Evolutionary conservation across 2,888 invertebrate genomes (phyloP), one percentile per base, ranked within the genome.

Genomic region (Epistrophe eligans): DNA sequence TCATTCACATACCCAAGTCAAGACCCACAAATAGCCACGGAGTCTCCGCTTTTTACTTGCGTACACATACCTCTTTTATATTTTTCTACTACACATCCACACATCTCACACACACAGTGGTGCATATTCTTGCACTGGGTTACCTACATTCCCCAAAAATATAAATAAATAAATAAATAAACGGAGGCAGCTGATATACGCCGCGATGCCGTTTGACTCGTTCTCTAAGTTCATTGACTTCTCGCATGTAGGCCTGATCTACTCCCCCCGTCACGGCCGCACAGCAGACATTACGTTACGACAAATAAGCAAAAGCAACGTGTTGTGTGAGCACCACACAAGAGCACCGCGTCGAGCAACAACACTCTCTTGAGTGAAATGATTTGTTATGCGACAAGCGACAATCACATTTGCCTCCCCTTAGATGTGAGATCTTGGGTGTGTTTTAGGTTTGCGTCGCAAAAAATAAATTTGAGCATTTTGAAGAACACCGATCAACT

Each of bases 141-240:
- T 89, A 89, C 89, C 89, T 89, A 89, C 89, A 89, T 89, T 89
- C 89, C 88, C 89, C 84, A 83, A 89, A 89, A 89, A 88, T 64
- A 84, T 64, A 81, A 77, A 87, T 83, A 80, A 81, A 87, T 83
- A 80, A 81, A 87, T 87, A 87, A 83, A 87, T 87, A 87, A 83
- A 79, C 52, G 71, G 82, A 77, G 85, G 70, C 81, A 85, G 73
- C 73, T 77, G 77, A 72, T 81, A 72, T 81, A 70, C 43, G 77
- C 80, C 76, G 24, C 24, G 73, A 77, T 73, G 85, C 67, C 66
- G 87, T 79, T 83, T 72, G 79, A 87, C 87, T 87, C 60, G 87
- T 87, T 87, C 82, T 82, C 87, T 72, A 60, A 82, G 87, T 87
- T 87, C 87, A 79, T 83, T 87, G 87, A 87, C 87, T 87, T 72